Base-by-base conservation (phyloP, 1,140 invertebrate species). In the Cydia fagiglandana region DNA sequence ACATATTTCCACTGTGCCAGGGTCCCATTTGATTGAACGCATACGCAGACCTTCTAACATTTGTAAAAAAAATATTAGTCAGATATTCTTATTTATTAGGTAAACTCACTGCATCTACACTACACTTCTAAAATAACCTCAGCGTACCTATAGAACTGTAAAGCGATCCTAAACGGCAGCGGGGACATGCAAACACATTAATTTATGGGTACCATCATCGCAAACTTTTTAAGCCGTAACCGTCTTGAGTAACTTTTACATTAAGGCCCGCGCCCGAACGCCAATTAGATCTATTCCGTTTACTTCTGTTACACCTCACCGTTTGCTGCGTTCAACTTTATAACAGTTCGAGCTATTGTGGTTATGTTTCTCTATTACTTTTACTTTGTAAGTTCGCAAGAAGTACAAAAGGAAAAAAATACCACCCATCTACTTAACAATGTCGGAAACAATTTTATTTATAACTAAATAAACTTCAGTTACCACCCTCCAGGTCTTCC, bases 151-250 rank as follows among this genome's bases (percentile, higher is more conserved):
- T 12, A 75, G 78, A 83, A 47, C 79, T 80, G 79, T 84, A 81
- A 86, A 88, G 81, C 83, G 82, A 84, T 84, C 83, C 84, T 81
- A 84, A 88, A 82, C 75, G 76, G 77, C 77, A 75, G 76, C 77
- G 80, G 78, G 83, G 83, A 86, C 84, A 83, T 84, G 83, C 88
- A 91, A 91, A 92, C 88, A 89, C 84, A 90, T 90, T 87, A 91
- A 91, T 92, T 92, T 89, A 89, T 85, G 87, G 87, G 82, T 83
- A 88, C 79, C 82, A 87, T 89, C 84, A 88, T 70, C 66, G 66
- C 84, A 89, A 91, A 91, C 86, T 91, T 91, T 81, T 85, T 80
- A 89, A 89, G 86, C 87, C 82, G 81, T 86, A 83, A 81, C 83
- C 75, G 82, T 81, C 80, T 84, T 81, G 82, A 76, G 73, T 68